Conservation (phyloP, 2,113 vertebrate species). For the Cheirogaleus medius region DNA sequence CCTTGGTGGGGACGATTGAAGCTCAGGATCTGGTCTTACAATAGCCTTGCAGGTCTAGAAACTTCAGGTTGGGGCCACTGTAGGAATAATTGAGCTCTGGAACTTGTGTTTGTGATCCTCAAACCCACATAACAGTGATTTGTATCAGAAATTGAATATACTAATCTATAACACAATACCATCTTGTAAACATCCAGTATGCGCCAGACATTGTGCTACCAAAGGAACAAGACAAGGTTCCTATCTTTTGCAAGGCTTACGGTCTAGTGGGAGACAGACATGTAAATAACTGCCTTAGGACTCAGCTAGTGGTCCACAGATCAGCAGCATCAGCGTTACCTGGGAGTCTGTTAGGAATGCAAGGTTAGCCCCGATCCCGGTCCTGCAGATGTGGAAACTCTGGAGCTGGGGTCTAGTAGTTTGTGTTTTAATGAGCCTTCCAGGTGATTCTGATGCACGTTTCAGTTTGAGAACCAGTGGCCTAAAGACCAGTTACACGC, state of each 20-base stretch:
- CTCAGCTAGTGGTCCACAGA: not conserved
- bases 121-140: not conserved
- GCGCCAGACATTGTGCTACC: not conserved
- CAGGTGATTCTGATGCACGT: not conserved
- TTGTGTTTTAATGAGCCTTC: not conserved
- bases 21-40: not conserved
- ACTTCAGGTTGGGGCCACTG: not conserved
- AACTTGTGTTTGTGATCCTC: not conserved
- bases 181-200: not conserved
- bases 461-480: not conserved
- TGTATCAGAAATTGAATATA: not conserved
- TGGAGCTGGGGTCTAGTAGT: too few species aligned
- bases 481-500: not conserved
- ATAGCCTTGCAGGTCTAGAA: not conserved
- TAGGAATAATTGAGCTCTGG: not conserved
- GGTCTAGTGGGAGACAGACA: not conserved
- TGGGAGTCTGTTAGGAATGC: not conserved
- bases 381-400: not conserved
- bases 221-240: not conserved
- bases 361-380: not conserved
- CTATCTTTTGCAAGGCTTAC: not conserved
- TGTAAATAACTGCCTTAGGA: not conserved
- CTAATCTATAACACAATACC: not conserved
- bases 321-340: not conserved
- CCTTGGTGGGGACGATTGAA: fast-evolving